Base-by-base conservation (phyloP, 2,888 invertebrate species). In the Lasioglossum vierecki region DNA sequence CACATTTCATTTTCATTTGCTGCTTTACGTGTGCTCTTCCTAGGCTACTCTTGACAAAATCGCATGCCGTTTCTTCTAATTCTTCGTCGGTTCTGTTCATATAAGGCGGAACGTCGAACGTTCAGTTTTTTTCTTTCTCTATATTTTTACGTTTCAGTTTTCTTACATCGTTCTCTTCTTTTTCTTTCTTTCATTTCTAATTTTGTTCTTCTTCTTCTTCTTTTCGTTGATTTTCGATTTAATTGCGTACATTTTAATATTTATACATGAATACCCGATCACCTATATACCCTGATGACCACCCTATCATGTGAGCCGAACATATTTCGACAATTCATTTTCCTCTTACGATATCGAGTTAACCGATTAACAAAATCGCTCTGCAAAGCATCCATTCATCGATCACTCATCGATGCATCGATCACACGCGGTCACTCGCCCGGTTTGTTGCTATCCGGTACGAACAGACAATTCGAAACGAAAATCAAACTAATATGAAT, bases 1-100 rank as follows among this genome's bases (percentile, higher is more conserved):
- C 93, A 92, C 92, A 93, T 91, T 93, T 94, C 93, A 93, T 91
- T 95, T 93, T 95, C 92, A 94, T 95, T 95, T 95, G 94, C 95
- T 89, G 95, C 95, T 95, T 95, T 95, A 91, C 92, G 92, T 95
- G 94, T 94, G 94, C 94, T 93, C 88, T 89, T 84, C 85, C 85
- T 90, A 86, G 83, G 85, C 85, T 90, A 85, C 84, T 87, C 83
- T 88, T 30, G 78, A 83, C 53, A 53, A 83, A 83, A 30, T 78
- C 82, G 91, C 91, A 91, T 92, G 91, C 84, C 30, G 30, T 80
- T 85, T 79, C 84, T 74, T 46, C 75, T 15, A 63, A 57, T 77
- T 82, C 60, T 80, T 75, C 39, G 41, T 73, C 68, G 39, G 26
- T 80, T 80, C 46, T 79, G 18, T 60, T 77, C 46, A 35, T n/a